Conservation (phyloP, 2,888 invertebrate species). For the Parthenolecanium corni region DNA sequence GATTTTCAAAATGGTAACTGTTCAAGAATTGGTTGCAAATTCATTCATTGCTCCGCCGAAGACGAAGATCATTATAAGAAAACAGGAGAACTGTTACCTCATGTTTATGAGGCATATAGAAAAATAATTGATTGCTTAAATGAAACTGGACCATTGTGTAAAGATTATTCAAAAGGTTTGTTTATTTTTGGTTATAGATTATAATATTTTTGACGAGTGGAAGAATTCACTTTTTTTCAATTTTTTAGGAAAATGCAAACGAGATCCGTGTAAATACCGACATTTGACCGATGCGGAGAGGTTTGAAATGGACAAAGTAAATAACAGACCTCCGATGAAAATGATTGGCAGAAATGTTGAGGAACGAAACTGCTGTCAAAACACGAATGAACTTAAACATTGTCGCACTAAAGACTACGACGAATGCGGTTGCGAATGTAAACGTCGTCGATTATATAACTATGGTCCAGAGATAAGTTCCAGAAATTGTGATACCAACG, state of each 20-base stretch:
- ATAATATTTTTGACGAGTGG: neutral
- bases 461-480: slow-evolving; percentile 40
- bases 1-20: slow-evolving; percentile 63
- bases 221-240: neutral
- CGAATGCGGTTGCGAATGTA: slow-evolving; percentile 40
- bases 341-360: neutral
- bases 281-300: slow-evolving; percentile 19
- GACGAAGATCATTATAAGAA: slow-evolving; percentile 64
- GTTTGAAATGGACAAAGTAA: slow-evolving; percentile 2
- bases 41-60: slow-evolving; percentile 60
- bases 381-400: slow-evolving; percentile 8
- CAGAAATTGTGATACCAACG: slow-evolving; percentile 15
- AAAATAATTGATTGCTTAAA: slow-evolving; percentile 38
- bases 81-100: slow-evolving; percentile 57
- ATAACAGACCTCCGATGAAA: neutral
- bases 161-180: slow-evolving; percentile 49
- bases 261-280: slow-evolving; percentile 30
- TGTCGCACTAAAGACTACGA: slow-evolving; percentile 32
- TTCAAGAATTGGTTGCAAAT: slow-evolving; percentile 60
- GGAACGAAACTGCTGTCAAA: slow-evolving; percentile 12
- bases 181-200: neutral
- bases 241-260: slow-evolving; percentile 22
- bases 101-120: slow-evolving; percentile 37
- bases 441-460: slow-evolving; percentile 45
- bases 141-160: slow-evolving; percentile 53